Evolutionary conservation across 2,888 invertebrate species (phyloP).

Genomic region (Tenthredo livida): DNA sequence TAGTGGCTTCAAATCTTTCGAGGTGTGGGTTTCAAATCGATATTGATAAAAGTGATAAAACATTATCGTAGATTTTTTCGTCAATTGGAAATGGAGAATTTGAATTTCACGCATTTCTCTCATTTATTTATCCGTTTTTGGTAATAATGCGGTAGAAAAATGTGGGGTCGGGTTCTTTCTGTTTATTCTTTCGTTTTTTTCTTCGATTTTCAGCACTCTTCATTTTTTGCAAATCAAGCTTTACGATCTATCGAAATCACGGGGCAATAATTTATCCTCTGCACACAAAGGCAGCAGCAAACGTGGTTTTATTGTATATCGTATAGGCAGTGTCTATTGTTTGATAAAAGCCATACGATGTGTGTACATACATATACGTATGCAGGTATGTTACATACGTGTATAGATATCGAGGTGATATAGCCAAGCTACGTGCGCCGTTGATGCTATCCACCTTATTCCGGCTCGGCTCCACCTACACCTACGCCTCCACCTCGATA

Average conservation of each 20-base stretch:
- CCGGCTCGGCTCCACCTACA: background rate
- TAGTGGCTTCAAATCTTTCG: background rate
- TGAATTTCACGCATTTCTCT: background rate
- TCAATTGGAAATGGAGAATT: background rate
- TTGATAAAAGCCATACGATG: constrained; percentile 34
- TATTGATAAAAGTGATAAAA: background rate
- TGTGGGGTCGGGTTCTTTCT: background rate
- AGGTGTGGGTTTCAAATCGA: background rate
- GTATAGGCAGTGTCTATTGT: constrained; percentile 17
- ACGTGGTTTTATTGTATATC: background rate
- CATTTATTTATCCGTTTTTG: background rate
- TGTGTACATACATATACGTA: background rate
- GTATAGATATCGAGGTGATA: constrained; percentile 30
- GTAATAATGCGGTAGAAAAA: background rate
- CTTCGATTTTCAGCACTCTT: background rate
- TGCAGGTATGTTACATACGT: background rate
- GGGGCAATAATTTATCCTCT: background rate
- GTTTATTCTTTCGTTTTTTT: background rate
- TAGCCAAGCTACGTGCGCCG: constrained; percentile 45
- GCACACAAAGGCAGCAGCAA: background rate
- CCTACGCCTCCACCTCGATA: background rate
- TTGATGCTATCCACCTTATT: constrained; percentile 44
- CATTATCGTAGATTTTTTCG: background rate
- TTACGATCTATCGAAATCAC: constrained; percentile 14
- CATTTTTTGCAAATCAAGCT: background rate